phyloP scores from a whole-genome alignment of 92 coral and sea anemone species.

The Diadumene lineata region DNA sequence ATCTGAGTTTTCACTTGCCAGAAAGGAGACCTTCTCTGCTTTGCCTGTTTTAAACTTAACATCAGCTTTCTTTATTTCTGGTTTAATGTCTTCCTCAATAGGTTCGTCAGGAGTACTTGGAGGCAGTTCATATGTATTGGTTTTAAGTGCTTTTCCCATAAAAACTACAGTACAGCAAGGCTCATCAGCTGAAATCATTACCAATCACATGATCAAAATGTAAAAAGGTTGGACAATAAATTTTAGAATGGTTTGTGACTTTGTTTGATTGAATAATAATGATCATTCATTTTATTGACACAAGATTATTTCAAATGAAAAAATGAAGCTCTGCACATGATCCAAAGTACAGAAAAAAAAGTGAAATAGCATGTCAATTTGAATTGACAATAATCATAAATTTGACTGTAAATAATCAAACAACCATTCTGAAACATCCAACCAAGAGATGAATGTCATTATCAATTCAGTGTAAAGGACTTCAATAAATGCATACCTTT shows the following conservation, averaged over 20 bases:
- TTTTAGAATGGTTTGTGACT: background rate
- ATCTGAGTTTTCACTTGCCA: background rate
- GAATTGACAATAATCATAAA: too few relatives aligned
- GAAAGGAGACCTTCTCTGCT: background rate
- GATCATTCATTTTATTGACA: too few relatives aligned
- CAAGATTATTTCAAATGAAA: too few relatives aligned
- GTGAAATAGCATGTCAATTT: too few relatives aligned
- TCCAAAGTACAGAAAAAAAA: too few relatives aligned
- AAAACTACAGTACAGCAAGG: conserved; percentile 78
- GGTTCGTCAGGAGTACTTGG: conserved; percentile 21
- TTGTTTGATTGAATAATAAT: background rate
- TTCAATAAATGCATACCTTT: conserved; percentile 64
- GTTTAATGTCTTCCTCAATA: background rate
- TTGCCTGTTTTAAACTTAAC: background rate
- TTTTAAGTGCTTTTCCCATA: conserved; percentile 63
- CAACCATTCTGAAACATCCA: too few relatives aligned
- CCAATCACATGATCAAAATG: background rate
- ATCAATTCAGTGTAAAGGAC: too few relatives aligned
- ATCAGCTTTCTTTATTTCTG: conserved; percentile 10
- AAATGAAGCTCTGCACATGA: too few relatives aligned
- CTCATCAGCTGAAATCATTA: conserved; percentile 52
- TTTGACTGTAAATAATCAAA: too few relatives aligned
- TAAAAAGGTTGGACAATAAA: background rate
- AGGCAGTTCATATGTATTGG: conserved; percentile 33
- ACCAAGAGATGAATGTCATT: too few relatives aligned